Conservation (phyloP, 2,888 invertebrate genomes). For the Oasisia sp. region DNA sequence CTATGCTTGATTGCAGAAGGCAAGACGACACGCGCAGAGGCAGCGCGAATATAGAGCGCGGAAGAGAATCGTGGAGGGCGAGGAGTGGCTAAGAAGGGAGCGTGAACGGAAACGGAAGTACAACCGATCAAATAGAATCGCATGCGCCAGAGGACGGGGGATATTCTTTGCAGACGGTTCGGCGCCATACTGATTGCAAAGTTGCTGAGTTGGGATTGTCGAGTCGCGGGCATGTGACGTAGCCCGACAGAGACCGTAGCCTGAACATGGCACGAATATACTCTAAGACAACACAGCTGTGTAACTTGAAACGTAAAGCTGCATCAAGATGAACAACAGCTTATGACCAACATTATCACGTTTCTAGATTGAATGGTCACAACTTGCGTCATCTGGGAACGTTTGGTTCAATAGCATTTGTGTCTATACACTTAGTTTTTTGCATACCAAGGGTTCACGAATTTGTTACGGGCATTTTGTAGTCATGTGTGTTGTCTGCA, state of each 20-base stretch:
- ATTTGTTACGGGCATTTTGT: background rate
- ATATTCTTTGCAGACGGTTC: background rate
- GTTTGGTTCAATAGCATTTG: background rate
- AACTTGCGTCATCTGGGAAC: too few species aligned
- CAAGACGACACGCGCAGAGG: background rate
- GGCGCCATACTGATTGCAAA: background rate
- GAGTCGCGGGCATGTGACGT: background rate
- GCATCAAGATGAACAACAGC: background rate
- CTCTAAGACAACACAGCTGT: background rate
- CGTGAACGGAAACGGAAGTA: background rate
- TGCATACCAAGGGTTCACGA: background rate
- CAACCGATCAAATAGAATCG: background rate
- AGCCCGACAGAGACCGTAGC: background rate
- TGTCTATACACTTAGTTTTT: background rate
- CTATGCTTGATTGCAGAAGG: slow-evolving; percentile 8
- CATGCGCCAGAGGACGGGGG: background rate
- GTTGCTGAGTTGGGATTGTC: background rate
- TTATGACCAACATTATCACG: too few species aligned
- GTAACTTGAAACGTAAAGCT: background rate
- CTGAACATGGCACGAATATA: background rate
- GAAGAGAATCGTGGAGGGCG: background rate
- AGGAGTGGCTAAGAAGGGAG: background rate
- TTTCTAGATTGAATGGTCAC: too few species aligned
- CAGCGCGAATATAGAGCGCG: background rate
- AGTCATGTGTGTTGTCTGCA: background rate